Conservation (phyloP, 30 jellyfish, hydroid and myxozoan genomes). For the Phacellophora camtschatica region DNA sequence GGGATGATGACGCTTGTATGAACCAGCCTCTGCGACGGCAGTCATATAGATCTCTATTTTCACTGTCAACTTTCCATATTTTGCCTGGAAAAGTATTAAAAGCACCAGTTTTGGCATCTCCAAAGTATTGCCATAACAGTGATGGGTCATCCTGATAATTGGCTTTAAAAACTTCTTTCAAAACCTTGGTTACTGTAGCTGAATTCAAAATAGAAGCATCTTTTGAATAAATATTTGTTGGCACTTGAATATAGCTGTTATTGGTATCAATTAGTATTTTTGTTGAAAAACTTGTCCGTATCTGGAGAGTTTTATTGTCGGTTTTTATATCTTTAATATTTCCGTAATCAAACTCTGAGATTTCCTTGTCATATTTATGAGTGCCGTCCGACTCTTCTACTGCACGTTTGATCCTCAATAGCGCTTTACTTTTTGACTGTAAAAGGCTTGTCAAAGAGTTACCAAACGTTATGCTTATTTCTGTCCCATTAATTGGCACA, state of each 20-base stretch:
- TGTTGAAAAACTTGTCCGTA: conserved; percentile 52
- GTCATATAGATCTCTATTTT: conserved; percentile 57
- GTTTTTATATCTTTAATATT: conserved; percentile 38
- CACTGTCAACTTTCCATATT: conserved; percentile 24
- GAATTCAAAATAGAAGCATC: conserved; percentile 57
- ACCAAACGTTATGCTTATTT: conserved; percentile 11
- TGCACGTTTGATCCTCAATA: conserved; percentile 6
- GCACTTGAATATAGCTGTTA: conserved; percentile 85
- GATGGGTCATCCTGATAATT: conserved; percentile 47
- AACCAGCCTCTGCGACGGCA: conserved; percentile 81
- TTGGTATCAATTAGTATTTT: conserved; percentile 38
- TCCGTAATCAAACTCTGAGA: neutral
- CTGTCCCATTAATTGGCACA: conserved; percentile 38
- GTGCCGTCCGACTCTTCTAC: conserved; percentile 6
- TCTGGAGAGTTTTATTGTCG: conserved; percentile 9
- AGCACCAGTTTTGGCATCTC: conserved; percentile 78
- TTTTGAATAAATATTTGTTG: conserved; percentile 75
- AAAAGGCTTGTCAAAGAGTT: conserved; percentile 10
- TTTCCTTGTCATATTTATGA: neutral
- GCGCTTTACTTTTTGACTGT: conserved; percentile 37
- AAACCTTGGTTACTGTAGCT: conserved; percentile 57
- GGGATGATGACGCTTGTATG: conserved; percentile 76
- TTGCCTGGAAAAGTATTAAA: conserved; percentile 87
- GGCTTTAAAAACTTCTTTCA: conserved; percentile 56
- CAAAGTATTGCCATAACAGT: conserved; percentile 77